Evolutionary conservation across 2,113 vertebrate species (phyloP), one percentile per base, ranked within the genome.

Genomic region (Burhinus oedicnemus): DNA sequence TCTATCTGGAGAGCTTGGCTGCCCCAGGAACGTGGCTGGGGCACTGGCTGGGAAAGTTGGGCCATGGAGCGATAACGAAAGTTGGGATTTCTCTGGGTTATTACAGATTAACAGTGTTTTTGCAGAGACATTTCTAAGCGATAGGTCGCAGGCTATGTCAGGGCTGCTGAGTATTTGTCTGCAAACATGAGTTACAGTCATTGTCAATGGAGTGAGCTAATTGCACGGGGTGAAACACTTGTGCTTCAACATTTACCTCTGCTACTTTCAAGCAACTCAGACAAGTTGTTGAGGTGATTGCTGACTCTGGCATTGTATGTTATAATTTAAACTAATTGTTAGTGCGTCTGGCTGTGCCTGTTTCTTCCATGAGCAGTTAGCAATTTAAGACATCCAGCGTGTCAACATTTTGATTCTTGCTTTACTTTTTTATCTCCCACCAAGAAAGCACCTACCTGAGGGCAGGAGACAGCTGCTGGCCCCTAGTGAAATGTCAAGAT

Each of bases 271-370:
- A 94, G 84, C 85, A 96, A 65, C 42, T 95, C 6, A 27, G 76
- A 79, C 3, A 22, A 81, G 82, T 55, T 70, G 82, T 47, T 90
- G 96, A 30, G 89, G n/a, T 83, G 89, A 75, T 70, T 90, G 42
- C 36, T 86, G 58, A 69, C 49, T 70, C 69, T 89, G 72, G 26
- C 14, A 27, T 20, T 62, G 69, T 27, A 80, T 40, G 79, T 62
- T 81, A 38, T 71, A 78, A 90, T 97, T 95, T 96, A 90, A 96
- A 94, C 84, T 89, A 86, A 92, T 45, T 86, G 54, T 83, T 87
- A 40, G 25, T 83, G 40, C 27, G 91, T 92, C 94, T 95, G 91
- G 23, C 52, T 45, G 20, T 60, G 75, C 15, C 23, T 75, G 61
- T 79, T 88, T 30, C 25, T 40, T 92, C 64, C 30, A 58, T 25